These are phyloP conservation scores for Euproctis similis DNA, from an alignment of 2,888 invertebrate genomes.

Conservation along the genomic window DNA sequence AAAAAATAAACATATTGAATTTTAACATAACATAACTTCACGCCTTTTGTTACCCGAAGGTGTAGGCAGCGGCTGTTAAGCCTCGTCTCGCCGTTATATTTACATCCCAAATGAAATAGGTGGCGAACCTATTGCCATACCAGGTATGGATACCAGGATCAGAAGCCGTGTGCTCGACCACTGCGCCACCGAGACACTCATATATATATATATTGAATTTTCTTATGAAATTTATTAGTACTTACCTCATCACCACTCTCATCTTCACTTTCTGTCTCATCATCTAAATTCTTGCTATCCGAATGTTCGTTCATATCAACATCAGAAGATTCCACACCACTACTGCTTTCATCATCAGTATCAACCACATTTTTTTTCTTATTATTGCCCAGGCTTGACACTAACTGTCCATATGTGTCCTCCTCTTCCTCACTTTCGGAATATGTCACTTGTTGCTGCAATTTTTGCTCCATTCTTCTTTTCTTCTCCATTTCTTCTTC, in stretches of 20 bases:
- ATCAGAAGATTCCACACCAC: constrained; percentile 12
- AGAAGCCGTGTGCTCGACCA: too few relatives aligned
- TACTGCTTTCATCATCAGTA: constrained; percentile 41
- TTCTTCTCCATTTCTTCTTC: constrained; percentile 66
- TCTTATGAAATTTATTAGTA: too few relatives aligned
- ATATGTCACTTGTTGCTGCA: constrained; percentile 46
- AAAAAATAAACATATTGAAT: too few relatives aligned
- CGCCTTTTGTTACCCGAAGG: too few relatives aligned
- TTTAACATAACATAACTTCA: too few relatives aligned
- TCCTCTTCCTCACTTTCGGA: constrained; percentile 68
- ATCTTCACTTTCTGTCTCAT: constrained; percentile 6
- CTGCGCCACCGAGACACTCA: too few relatives aligned
- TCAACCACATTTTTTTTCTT: constrained; percentile 23
- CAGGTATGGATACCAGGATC: too few relatives aligned
- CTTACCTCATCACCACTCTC: constrained; percentile 21
- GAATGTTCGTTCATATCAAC: constrained; percentile 4
- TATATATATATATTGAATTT: too few relatives aligned
- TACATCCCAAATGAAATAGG: too few relatives aligned
- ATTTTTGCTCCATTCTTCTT: constrained; percentile 46
- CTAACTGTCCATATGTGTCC: constrained; percentile 66
- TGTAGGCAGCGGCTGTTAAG: too few relatives aligned
- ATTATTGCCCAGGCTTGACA: constrained; percentile 63
- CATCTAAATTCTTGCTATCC: constrained; percentile 1
- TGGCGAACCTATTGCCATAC: too few relatives aligned
- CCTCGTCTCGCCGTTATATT: too few relatives aligned